Evolutionary conservation across 2,113 vertebrate species (phyloP), one percentile per base, ranked within the genome.

Genomic region (Neogobius melanostomus): DNA sequence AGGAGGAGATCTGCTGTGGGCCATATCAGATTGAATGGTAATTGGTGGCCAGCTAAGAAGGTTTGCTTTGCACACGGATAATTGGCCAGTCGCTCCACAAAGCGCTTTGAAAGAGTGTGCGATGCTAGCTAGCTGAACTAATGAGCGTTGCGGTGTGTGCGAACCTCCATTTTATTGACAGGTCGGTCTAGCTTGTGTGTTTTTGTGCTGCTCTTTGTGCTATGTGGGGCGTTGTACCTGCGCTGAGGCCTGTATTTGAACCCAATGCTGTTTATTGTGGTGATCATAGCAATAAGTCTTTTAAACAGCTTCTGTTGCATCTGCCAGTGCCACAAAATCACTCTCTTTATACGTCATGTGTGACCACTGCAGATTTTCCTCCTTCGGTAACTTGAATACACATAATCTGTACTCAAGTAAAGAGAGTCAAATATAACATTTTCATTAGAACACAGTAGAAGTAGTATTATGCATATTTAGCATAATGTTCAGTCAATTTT

Each of bases 31-130:
- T 85, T 87, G 85, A 90, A 84, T 75, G 64, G 81, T 90, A 91
- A 90, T 91, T 90, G 89, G 88, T 84, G 87, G 80, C 84, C 82
- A 80, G 79, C 82, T 84, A 82, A 83, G 84, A 90, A 84, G 88
- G 87, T 87, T 87, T 84, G 88, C 84, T 85, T 86, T 84, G 83
- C 88, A 82, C 81, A 81, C 28, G 81, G 85, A 85, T 91, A 91
- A 91, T 89, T 90, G 88, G 85, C 76, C 84, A 72, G 84, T 84
- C 46, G 51, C 79, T 85, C 82, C 87, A 90, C 80, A 87, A 85
- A 88, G 82, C 83, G 76, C 84, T 82, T 76, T 72, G 72, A 86
- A 82, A 80, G 66, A 74, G 76, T 83, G 79, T 59, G 83, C 81
- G 66, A 88, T 87, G 72, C 82, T 83, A 80, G 81, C 86, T 84